Percentiles rank a stretch among this genome's conserved stretches.
Conservation (phyloP, 2,113 vertebrate genomes). For the Manacus vitellinus region DNA sequence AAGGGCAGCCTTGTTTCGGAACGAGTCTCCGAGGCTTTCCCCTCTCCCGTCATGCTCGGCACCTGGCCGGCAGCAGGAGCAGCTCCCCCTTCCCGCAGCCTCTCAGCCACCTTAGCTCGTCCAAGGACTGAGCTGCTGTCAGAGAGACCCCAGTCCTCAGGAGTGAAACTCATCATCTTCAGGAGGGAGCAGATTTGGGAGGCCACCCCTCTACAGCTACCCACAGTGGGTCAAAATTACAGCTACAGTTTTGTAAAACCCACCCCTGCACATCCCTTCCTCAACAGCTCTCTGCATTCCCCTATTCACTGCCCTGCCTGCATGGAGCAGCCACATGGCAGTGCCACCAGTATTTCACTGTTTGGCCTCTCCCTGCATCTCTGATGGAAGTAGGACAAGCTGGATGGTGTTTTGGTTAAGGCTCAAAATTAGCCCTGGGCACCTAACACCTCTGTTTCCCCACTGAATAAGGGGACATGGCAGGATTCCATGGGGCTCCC, state of each 20-base stretch:
- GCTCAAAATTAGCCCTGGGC: neutral
- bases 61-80: neutral
- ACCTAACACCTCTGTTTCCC: fast-evolving
- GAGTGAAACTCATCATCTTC: neutral
- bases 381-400: neutral
- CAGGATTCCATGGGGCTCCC: neutral
- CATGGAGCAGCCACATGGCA: neutral
- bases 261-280: neutral
- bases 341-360: neutral
- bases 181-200: neutral
- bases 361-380: neutral
- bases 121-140: neutral
- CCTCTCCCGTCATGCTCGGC: constrained; percentile 44
- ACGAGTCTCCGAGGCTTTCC: constrained; percentile 18
- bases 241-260: neutral
- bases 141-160: fast-evolving
- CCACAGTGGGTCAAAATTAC: neutral
- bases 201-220: neutral
- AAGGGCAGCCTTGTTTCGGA: constrained; percentile 63
- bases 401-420: fast-evolving
- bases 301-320: neutral
- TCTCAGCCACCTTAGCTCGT: neutral
- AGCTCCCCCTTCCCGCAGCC: neutral
- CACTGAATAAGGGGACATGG: fast-evolving
- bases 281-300: neutral